Conservation (phyloP, 2,113 vertebrate genomes). For the Chamaea fasciata region DNA sequence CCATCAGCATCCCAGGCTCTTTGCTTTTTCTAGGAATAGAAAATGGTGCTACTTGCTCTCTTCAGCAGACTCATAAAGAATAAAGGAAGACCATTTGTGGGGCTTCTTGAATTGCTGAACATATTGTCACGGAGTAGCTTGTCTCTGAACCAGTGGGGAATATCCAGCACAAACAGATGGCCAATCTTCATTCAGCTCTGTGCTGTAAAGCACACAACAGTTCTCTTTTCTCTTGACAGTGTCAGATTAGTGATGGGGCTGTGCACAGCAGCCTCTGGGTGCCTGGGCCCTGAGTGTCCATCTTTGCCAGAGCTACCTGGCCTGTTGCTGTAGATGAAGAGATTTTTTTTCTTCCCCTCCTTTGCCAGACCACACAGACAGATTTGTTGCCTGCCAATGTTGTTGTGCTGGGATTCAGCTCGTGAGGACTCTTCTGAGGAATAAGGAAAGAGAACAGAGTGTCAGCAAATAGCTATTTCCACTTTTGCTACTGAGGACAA, state of each 20-base stretch:
- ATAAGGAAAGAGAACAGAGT: not conserved
- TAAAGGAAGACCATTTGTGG: not conserved
- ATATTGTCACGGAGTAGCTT: not conserved
- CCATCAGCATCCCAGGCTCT: not conserved
- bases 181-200: not conserved
- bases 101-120: not conserved
- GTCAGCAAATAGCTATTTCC: not conserved
- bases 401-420: not conserved
- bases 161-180: constrained; percentile 13
- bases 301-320: not conserved
- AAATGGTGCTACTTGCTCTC: not conserved
- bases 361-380: not conserved
- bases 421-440: not conserved
- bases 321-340: not conserved
- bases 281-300: not conserved
- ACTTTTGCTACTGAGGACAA: not conserved
- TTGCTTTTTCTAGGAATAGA: not conserved
- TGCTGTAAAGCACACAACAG: not conserved
- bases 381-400: not conserved
- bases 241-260: not conserved
- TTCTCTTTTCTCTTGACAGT: not conserved
- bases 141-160: not conserved
- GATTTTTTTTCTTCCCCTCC: not conserved
- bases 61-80: not conserved
- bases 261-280: not conserved